Evolutionary conservation across 2,113 vertebrate species (phyloP), one percentile per base, ranked within the genome.

Genomic region (Gopherus evgoodei): DNA sequence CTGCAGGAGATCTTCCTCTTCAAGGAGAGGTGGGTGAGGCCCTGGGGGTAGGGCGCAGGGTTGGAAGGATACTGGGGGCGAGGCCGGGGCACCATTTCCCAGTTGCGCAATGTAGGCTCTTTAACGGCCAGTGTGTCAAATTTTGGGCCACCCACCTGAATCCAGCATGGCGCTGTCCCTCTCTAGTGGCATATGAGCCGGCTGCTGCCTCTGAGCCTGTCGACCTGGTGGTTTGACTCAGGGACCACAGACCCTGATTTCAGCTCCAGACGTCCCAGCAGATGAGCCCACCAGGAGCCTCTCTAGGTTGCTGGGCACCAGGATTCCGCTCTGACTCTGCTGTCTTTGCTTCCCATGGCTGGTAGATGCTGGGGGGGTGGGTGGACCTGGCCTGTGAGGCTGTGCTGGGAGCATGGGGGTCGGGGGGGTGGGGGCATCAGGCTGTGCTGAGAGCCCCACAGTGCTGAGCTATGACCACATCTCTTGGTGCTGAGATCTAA

Each of bases 1-100:
- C 98, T 99, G 76, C 99, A 99, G 98, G 99, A 99, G 96, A 98
- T 99, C 91, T 99, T 38, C 96, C 98, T 99, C 24, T 99, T 98
- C 94, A 99, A 99, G 91, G 99, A 99, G 86, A 99, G 99, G 99
- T 99, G 90, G 80, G 97, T 16, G 54, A 57, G 38, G 12, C 21
- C 38, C 8, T 21, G n/a, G 29, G 6, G n/a, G 52, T 3, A 53
- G 19, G 31, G 53, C 14, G 27, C 12, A 11, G 22, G 6, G 42
- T 79, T 75, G 27, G 19, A 19, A 31, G 12, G 19, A 57, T 25
- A 24, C 56, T 13, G 14, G 14, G 1, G 42, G n/a, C 27, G 49
- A 35, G 44, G 62, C 12, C 2, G 72, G 49, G 59, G 10, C 31
- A 2, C n/a, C 17, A 44, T 84, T 42, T 57, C 21, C 52, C 21